phyloP scores from a whole-genome alignment of 2,113 vertebrate genomes.

The Toxostoma redivivum region DNA sequence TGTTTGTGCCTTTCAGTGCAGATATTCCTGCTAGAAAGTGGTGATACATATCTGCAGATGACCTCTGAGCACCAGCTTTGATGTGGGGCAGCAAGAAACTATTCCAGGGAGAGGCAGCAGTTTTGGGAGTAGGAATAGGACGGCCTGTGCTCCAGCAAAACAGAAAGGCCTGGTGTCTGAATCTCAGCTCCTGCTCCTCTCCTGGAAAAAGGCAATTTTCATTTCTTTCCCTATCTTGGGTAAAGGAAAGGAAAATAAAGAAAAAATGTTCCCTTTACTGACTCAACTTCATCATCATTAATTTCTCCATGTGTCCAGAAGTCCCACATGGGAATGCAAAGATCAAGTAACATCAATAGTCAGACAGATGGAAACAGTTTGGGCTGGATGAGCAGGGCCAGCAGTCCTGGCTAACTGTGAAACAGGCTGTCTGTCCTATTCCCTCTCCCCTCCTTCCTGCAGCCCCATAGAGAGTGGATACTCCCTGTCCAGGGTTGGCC shows the following conservation, averaged over 20 bases:
- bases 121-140: neutral
- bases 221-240: neutral
- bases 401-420: neutral
- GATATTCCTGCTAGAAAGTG: neutral
- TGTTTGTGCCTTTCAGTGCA: neutral
- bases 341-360: neutral
- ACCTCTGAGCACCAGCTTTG: neutral
- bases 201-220: neutral
- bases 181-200: neutral
- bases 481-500: neutral
- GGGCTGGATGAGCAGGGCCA: neutral
- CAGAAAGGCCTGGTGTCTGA: neutral
- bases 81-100: neutral
- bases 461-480: neutral
- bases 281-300: neutral
- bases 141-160: rapidly evolving
- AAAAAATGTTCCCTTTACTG: neutral
- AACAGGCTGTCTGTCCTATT: neutral
- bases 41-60: rapidly evolving
- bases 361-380: neutral
- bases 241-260: neutral
- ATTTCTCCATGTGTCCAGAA: rapidly evolving
- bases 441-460: neutral
- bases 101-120: neutral
- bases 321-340: neutral